Base-by-base conservation (phyloP, 2,797 vertebrate genomes). In the Anas georgica region DNA sequence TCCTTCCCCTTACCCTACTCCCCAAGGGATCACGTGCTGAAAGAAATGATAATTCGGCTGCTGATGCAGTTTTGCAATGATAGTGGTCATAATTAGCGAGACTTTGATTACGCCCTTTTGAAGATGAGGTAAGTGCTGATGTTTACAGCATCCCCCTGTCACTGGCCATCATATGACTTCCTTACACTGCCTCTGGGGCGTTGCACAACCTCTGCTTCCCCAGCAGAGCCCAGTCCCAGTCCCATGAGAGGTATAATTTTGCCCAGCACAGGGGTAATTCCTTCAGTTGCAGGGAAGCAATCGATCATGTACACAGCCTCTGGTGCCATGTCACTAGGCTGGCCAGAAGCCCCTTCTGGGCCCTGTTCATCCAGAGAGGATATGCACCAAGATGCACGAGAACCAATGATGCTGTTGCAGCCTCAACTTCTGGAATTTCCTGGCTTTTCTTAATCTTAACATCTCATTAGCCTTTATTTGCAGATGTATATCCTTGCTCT, bases 391-490 rank as follows among this genome's bases (percentile, higher is more conserved):
- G 0, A 7, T 78, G 80, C 85, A 70, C 77, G 25, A 84, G 73
- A 73, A 67, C 59, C 66, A 60, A 64, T 46, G 74, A 60, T 86
- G 74, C 48, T 0, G 1, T 39, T 86, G 93, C 82, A 90, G 83
- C 37, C 54, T 31, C 74, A 86, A 0, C 74, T 92, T 90, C 86
- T 95, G 95, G 94, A 88, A 96, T 96, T 96, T 95, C 92, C 94
- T 97, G 95, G 83, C 70, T 92, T 94, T 86, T 59, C 93, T 80
- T 90, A 94, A 88, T 90, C 93, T 94, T 86, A 92, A 90, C 74
- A 88, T 95, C 90, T 93, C 83, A 91, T 94, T 94, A 82, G 48
- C 31, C 0, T 91, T 94, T 86, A 91, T 95, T 95, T 95, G 94
- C 90, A 94, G 90, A 93, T 93, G 75, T 64, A 74, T 82, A 86